These are phyloP conservation scores for Propithecus perrieri DNA, from an alignment of 2,797 vertebrate species.

Conservation along the genomic window DNA sequence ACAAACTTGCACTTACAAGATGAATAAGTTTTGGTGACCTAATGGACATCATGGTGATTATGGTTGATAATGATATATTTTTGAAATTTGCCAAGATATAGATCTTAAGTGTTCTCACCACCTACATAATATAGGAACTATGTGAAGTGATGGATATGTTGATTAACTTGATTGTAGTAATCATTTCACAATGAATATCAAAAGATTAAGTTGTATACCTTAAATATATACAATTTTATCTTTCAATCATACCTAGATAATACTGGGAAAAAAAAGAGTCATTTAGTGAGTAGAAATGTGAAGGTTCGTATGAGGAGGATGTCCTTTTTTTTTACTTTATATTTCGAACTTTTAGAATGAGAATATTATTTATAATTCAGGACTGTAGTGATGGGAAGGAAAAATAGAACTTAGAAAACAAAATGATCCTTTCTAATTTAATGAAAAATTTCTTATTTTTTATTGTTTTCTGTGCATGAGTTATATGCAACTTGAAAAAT, in stretches of 20 bases:
- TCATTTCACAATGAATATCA: no score
- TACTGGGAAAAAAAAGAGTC: neutral
- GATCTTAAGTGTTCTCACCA: neutral
- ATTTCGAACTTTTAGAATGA: neutral
- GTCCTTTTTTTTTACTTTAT: constrained; percentile 2
- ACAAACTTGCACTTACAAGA: no score
- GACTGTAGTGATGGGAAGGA: neutral
- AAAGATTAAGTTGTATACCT: no score
- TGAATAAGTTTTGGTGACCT: no score
- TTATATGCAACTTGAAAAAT: no score
- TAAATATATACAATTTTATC: neutral
- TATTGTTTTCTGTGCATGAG: no score
- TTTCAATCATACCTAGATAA: neutral
- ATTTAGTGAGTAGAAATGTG: neutral
- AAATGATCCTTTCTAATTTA: no score
- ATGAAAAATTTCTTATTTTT: no score
- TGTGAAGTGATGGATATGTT: neutral
- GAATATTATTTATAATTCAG: neutral
- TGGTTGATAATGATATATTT: neutral
- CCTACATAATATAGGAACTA: neutral
- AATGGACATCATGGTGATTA: no score
- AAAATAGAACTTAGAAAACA: neutral
- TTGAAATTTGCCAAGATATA: neutral
- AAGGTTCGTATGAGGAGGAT: neutral
- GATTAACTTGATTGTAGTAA: no score